A percentile compares a stretch with the other conserved stretches of the same genome.
These are phyloP conservation scores for Heterotis niloticus DNA, from an alignment of 2,113 vertebrate species.

Conservation along the genomic window DNA sequence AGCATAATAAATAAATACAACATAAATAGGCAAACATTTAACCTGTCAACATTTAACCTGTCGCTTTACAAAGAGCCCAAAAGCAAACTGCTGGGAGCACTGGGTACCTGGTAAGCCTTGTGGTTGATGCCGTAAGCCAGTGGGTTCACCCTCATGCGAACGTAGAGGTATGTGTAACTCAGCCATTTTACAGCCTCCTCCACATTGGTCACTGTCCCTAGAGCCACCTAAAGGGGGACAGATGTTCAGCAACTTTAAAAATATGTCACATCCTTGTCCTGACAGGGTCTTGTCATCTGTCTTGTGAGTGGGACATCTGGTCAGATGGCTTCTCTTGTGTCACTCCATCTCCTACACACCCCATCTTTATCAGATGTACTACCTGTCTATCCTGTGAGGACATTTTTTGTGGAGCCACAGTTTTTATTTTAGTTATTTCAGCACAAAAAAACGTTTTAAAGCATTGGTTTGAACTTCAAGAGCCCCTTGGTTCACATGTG, in stretches of 20 bases:
- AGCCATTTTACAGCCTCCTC: constrained; percentile 98
- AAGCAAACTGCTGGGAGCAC: neutral
- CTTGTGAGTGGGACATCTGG: no score
- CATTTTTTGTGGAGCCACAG: no score
- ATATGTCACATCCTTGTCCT: neutral
- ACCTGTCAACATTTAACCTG: neutral
- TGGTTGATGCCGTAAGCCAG: constrained; percentile 94
- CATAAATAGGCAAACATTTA: neutral
- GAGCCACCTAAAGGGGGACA: constrained; percentile 71
- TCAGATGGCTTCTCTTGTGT: no score
- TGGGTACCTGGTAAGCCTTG: constrained; percentile 84
- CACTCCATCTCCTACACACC: no score
- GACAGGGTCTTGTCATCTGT: no score
- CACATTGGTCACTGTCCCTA: constrained; percentile 94
- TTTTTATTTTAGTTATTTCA: no score
- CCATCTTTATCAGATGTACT: no score
- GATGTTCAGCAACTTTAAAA: neutral
- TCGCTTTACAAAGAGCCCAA: neutral
- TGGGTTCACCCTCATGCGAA: constrained; percentile 97
- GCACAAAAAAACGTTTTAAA: no score
- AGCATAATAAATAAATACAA: no score
- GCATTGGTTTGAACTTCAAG: no score
- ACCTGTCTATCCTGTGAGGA: no score
- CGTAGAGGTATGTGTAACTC: constrained; percentile 96
- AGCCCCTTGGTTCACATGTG: no score